These are phyloP conservation scores for Caerostris extrusa DNA, from an alignment of 1,140 invertebrate species.

Conservation along the genomic window DNA sequence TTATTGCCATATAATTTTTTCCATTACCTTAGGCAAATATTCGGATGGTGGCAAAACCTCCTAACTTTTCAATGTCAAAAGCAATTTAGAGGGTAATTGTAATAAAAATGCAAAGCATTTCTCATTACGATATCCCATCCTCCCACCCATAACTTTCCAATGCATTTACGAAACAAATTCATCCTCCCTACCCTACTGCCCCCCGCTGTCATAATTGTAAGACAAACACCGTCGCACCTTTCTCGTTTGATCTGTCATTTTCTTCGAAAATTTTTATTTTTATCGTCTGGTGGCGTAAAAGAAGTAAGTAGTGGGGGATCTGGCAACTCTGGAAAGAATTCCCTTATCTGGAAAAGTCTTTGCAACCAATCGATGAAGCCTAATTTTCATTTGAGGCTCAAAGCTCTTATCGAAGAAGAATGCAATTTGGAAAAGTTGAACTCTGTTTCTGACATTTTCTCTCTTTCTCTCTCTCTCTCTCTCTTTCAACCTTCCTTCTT, in stretches of 20 bases:
- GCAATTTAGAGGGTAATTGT: neutral
- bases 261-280: neutral
- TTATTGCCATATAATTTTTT: neutral
- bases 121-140: neutral
- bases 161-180: constrained; percentile 1
- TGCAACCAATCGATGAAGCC: constrained; percentile 44
- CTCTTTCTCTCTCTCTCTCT: neutral
- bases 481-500: neutral
- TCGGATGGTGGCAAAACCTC: neutral
- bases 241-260: constrained; percentile 64
- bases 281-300: neutral
- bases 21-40: neutral
- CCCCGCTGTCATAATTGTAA: constrained; percentile 3
- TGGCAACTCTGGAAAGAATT: constrained; percentile 27
- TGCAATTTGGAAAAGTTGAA: constrained; percentile 42
- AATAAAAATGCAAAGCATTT: constrained; percentile 23
- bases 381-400: constrained; percentile 58
- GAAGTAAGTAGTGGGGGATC: neutral
- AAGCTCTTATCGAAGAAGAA: constrained; percentile 56
- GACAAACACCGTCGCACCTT: constrained; percentile 16
- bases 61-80: constrained; percentile 12
- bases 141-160: too few species aligned
- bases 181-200: neutral
- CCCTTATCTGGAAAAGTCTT: constrained; percentile 29
- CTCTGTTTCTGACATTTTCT: constrained; percentile 59